phyloP scores from a whole-genome alignment of 2,888 invertebrate genomes.

The Myathropa florea region DNA sequence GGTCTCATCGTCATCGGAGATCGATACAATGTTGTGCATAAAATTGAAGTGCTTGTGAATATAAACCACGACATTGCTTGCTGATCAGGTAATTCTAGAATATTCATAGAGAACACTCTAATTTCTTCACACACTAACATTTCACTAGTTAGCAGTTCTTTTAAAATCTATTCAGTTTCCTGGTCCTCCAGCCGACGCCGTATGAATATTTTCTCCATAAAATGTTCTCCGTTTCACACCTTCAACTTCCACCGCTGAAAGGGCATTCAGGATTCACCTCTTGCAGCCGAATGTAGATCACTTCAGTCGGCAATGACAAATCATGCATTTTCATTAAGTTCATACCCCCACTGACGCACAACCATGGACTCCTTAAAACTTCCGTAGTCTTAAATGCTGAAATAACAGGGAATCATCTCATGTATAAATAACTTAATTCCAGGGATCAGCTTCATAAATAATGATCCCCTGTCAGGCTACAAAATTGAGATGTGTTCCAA shows the following conservation, averaged over 20 bases:
- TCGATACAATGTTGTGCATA: too few species aligned
- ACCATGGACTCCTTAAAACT: neutral
- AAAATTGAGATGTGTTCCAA: conserved; percentile 61
- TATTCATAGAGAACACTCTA: too few species aligned
- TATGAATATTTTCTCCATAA: too few species aligned
- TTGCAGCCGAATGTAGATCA: neutral
- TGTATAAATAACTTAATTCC: conserved; percentile 50
- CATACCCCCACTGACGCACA: neutral
- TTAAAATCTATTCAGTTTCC: too few species aligned
- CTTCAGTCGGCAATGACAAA: neutral
- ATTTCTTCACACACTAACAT: too few species aligned
- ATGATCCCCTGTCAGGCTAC: conserved; percentile 63
- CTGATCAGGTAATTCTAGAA: too few species aligned
- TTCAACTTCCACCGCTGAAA: neutral
- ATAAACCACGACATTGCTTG: too few species aligned
- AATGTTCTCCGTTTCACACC: neutral
- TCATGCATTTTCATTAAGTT: neutral
- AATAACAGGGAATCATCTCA: conserved; percentile 45
- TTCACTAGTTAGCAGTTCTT: too few species aligned
- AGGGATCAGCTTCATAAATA: conserved; percentile 68
- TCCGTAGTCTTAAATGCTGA: conserved; percentile 11
- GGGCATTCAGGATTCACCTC: neutral
- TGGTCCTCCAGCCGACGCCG: too few species aligned
- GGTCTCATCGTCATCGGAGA: too few species aligned
- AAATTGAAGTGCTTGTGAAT: too few species aligned